A percentile compares a stretch with the other conserved stretches of the same genome.
These are phyloP conservation scores for Tadarida brasiliensis DNA, from an alignment of 2,797 vertebrate species.

Conservation along the genomic window DNA sequence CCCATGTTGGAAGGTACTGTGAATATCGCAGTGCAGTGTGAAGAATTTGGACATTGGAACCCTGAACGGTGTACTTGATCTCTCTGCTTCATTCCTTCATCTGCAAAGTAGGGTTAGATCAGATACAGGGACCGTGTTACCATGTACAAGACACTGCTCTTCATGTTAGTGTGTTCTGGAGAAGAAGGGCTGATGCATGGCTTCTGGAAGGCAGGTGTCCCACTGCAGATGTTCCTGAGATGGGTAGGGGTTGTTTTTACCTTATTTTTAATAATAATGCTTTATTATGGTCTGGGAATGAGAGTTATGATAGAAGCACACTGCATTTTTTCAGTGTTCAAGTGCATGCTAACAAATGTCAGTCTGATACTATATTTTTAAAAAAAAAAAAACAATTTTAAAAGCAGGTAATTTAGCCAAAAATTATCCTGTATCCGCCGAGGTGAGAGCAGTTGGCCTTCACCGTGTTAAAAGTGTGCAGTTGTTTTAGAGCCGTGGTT, in stretches of 20 bases:
- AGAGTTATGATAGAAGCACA: neutral
- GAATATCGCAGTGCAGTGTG: neutral
- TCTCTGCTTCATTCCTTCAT: neutral
- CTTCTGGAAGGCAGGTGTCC: neutral
- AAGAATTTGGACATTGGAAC: neutral
- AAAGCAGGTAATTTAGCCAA: neutral
- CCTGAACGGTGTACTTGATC: neutral
- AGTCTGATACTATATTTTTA: neutral
- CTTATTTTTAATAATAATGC: neutral
- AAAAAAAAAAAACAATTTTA: neutral
- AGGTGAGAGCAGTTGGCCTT: neutral
- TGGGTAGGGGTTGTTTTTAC: neutral
- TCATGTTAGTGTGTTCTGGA: neutral
- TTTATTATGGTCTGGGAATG: neutral
- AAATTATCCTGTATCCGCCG: neutral
- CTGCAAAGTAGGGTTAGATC: neutral
- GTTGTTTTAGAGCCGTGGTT: neutral
- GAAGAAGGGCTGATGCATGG: neutral
- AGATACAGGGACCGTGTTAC: neutral
- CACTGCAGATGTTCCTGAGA: neutral
- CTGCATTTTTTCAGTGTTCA: neutral
- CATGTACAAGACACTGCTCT: neutral
- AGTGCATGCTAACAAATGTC: neutral
- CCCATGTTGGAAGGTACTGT: neutral
- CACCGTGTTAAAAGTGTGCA: neutral